phyloP scores from a whole-genome alignment of 2,888 invertebrate genomes.

The Molorchus minor region DNA sequence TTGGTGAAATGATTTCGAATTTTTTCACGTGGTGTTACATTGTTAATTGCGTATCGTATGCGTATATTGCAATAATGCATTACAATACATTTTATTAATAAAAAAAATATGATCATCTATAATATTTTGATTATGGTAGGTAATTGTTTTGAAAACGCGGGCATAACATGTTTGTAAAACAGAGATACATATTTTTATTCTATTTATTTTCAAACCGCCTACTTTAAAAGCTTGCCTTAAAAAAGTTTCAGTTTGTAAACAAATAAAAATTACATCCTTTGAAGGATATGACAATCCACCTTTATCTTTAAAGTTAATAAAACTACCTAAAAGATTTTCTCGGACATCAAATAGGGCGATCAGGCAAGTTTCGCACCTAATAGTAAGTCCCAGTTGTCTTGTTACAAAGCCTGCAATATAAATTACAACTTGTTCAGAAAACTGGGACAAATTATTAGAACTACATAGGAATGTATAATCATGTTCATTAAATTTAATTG shows the following conservation, averaged over 20 bases:
- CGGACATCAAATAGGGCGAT: constrained; percentile 1
- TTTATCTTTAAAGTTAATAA: constrained; percentile 1
- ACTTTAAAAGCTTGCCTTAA: background rate
- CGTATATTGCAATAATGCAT: background rate
- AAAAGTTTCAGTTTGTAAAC: background rate
- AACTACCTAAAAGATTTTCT: background rate
- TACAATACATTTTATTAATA: background rate
- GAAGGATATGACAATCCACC: background rate
- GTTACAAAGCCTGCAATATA: constrained; percentile 1
- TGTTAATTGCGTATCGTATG: background rate
- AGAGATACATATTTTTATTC: background rate
- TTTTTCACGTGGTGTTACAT: no score
- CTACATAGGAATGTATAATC: background rate
- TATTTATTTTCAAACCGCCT: background rate
- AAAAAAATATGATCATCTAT: background rate
- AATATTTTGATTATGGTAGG: background rate
- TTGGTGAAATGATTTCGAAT: no score
- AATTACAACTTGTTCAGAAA: background rate
- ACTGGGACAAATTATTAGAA: background rate
- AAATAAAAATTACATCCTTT: background rate
- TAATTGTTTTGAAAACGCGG: background rate
- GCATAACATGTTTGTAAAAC: background rate
- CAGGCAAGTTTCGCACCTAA: background rate
- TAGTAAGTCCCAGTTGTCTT: background rate
- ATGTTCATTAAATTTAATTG: background rate